Evolutionary conservation across 2,113 vertebrate genomes (phyloP).

Genomic region (Condylura cristata): DNA sequence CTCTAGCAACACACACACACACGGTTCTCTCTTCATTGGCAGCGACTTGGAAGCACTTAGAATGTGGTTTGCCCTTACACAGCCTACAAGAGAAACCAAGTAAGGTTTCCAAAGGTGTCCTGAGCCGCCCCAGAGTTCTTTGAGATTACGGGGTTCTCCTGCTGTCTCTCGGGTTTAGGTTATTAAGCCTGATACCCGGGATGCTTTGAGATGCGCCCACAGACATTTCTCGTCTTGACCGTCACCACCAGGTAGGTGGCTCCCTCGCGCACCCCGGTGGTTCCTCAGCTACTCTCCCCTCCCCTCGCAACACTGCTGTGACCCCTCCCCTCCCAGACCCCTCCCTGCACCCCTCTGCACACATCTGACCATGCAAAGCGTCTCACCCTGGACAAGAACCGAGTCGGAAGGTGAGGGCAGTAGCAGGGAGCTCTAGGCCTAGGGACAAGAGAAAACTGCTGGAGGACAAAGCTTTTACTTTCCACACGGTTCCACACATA

Average conservation of each 20-base stretch:
- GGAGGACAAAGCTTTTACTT: background rate
- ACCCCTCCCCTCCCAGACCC: background rate
- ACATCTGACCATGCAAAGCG: background rate
- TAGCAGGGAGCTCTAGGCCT: background rate
- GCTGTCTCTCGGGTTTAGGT: background rate
- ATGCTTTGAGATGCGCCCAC: background rate
- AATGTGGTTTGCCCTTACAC: background rate
- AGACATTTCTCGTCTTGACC: background rate
- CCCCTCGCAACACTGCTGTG: background rate
- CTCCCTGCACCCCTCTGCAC: too few species aligned
- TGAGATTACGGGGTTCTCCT: background rate
- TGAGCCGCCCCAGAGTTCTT: background rate
- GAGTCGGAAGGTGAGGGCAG: background rate
- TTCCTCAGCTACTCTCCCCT: background rate
- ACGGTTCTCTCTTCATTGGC: background rate
- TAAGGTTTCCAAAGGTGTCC: background rate
- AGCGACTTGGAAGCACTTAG: background rate
- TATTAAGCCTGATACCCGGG: background rate
- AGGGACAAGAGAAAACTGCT: background rate
- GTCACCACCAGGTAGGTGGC: background rate
- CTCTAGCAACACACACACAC: background rate
- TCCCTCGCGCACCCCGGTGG: rapidly evolving
- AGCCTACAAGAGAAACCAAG: background rate
- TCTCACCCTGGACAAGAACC: background rate
- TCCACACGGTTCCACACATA: background rate